These are phyloP conservation scores for Caenorhabditis sp. DNA, from an alignment of 2,888 invertebrate genomes.

Conservation along the genomic window DNA sequence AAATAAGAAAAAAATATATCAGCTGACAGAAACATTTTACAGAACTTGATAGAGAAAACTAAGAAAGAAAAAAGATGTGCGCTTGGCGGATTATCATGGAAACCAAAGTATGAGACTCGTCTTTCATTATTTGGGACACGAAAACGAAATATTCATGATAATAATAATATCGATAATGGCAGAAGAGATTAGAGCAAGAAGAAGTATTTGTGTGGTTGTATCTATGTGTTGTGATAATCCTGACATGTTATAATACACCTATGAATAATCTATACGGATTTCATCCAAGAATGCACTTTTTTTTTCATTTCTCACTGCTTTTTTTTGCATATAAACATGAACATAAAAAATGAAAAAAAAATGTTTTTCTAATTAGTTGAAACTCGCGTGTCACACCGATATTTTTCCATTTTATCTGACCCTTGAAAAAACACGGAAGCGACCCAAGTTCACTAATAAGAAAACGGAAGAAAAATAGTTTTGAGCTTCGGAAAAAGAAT, in stretches of 20 bases:
- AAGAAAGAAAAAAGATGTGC: too few species aligned
- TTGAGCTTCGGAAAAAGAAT: neutral
- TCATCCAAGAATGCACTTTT: neutral
- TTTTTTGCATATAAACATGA: neutral
- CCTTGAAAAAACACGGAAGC: neutral
- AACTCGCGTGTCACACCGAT: neutral
- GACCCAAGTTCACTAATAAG: too few species aligned
- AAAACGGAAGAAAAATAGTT: neutral
- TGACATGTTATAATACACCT: neutral
- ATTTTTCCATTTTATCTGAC: neutral
- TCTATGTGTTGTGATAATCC: neutral
- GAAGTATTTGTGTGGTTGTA: neutral
- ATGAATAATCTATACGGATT: neutral
- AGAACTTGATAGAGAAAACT: too few species aligned
- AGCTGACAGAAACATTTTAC: too few species aligned
- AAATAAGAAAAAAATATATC: too few species aligned
- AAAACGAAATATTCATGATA: too few species aligned
- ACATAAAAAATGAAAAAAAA: neutral
- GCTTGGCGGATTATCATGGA: neutral
- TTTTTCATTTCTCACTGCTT: too few species aligned
- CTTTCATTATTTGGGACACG: neutral
- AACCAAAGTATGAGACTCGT: neutral
- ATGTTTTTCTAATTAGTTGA: neutral
- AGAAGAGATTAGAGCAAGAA: neutral
- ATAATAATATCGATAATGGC: neutral